Evolutionary conservation across 30 jellyfish, hydroid and myxozoan genomes (phyloP).

Genomic region (Cassiopea andromeda): DNA sequence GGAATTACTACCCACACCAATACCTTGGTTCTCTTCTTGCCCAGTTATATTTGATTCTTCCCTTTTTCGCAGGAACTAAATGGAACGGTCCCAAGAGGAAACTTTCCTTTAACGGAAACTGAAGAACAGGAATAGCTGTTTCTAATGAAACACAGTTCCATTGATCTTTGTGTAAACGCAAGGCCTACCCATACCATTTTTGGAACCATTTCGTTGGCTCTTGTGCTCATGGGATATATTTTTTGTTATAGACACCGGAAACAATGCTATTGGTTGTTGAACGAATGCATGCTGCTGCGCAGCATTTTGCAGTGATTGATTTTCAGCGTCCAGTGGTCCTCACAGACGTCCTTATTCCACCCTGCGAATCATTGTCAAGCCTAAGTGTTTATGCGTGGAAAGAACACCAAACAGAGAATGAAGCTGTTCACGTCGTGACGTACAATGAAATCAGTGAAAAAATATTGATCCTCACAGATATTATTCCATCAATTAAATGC

Average conservation of each 20-base stretch:
- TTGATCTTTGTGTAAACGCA: no score
- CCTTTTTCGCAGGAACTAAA: no score
- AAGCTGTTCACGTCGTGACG: slow-evolving; percentile 69
- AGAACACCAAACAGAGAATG: slow-evolving; percentile 68
- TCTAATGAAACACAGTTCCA: no score
- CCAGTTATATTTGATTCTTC: no score
- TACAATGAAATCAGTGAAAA: slow-evolving; percentile 64
- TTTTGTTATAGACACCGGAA: slow-evolving; percentile 56
- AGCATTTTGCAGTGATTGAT: slow-evolving; percentile 83
- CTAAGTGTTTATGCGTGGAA: slow-evolving; percentile 77
- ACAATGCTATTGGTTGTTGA: slow-evolving; percentile 82
- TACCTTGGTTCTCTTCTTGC: no score
- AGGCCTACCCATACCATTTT: no score
- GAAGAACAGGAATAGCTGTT: no score
- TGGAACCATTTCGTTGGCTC: background rate
- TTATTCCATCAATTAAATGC: slow-evolving; percentile 67
- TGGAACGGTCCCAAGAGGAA: no score
- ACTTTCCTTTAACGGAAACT: no score
- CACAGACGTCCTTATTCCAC: slow-evolving; percentile 89
- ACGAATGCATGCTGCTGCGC: slow-evolving; percentile 91
- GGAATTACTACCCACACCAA: no score
- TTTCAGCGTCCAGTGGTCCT: slow-evolving; percentile 67
- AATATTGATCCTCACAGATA: slow-evolving; percentile 76
- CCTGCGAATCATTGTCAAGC: slow-evolving; percentile 73
- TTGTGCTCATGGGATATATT: background rate